phyloP scores from a whole-genome alignment of 1,140 invertebrate genomes.

The Drosophila setifemur region DNA sequence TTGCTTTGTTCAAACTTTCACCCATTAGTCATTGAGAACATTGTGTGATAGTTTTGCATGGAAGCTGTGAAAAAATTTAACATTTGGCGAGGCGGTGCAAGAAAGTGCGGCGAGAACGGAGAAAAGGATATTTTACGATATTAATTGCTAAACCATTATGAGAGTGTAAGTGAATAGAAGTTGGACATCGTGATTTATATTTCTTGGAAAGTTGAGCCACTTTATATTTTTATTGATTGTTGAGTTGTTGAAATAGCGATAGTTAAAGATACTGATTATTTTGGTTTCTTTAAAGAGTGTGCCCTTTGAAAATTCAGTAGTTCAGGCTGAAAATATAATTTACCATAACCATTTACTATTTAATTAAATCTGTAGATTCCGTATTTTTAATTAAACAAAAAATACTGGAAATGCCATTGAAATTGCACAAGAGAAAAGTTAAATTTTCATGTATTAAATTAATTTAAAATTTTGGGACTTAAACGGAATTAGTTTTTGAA shows the following conservation, averaged over 20 bases:
- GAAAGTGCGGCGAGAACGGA: background rate
- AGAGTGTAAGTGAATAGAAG: slow-evolving; percentile 28
- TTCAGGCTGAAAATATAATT: too few species aligned
- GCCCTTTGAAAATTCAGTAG: too few species aligned
- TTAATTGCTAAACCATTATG: slow-evolving; percentile 43
- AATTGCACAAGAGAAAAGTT: too few species aligned
- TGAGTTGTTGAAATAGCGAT: slow-evolving; percentile 17
- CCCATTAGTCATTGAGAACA: slow-evolving; percentile 56
- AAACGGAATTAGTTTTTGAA: background rate
- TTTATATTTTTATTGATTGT: background rate
- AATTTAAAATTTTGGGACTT: background rate
- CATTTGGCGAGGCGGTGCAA: slow-evolving; percentile 8
- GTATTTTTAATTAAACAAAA: too few species aligned
- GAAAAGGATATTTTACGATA: slow-evolving; percentile 4
- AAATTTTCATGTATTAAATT: too few species aligned
- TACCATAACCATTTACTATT: too few species aligned
- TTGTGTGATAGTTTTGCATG: slow-evolving; percentile 28
- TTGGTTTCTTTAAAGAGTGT: background rate
- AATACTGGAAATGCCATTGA: too few species aligned
- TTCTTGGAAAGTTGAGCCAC: background rate
- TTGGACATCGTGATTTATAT: slow-evolving; percentile 21
- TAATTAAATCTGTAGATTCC: too few species aligned
- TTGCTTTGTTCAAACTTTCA: slow-evolving; percentile 43
- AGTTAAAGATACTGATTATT: background rate
- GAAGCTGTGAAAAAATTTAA: slow-evolving; percentile 1